A percentile compares a stretch with the other conserved stretches of the same genome.
These are phyloP conservation scores for Drosophila barbarae DNA, from an alignment of 2,888 invertebrate genomes.

Conservation along the genomic window DNA sequence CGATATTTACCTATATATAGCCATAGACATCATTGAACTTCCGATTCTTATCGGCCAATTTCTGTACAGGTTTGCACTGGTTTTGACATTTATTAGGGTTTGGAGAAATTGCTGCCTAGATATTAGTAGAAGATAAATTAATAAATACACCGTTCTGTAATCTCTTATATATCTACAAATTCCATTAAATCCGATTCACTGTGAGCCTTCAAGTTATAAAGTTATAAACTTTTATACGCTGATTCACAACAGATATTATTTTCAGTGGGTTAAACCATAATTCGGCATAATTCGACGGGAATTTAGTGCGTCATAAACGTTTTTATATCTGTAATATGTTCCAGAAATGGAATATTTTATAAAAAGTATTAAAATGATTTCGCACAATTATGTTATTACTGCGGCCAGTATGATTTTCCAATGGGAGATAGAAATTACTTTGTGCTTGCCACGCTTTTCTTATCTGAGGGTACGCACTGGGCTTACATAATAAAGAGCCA, in stretches of 20 bases:
- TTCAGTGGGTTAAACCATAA: conserved; percentile 3
- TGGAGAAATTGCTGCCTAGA: background rate
- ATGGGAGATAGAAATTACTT: background rate
- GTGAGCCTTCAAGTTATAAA: conserved; percentile 2
- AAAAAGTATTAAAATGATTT: background rate
- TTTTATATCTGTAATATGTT: background rate
- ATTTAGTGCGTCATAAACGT: conserved; percentile 17
- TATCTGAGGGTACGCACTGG: conserved; percentile 12
- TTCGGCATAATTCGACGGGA: conserved; percentile 2
- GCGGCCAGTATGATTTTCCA: background rate
- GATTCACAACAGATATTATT: conserved; percentile 9
- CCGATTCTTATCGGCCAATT: conserved; percentile 15
- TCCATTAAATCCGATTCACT: conserved; percentile 5
- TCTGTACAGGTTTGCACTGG: conserved; percentile 9
- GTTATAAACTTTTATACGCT: background rate
- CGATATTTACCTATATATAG: conserved; percentile 36
- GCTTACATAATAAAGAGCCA: conserved; percentile 13
- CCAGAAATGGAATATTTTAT: conserved; percentile 3
- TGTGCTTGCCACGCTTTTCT: conserved; percentile 12
- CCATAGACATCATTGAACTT: conserved; percentile 33
- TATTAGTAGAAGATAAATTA: background rate
- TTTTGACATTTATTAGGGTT: background rate
- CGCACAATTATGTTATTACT: background rate
- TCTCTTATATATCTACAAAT: background rate
- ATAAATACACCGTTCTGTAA: background rate